Conservation (phyloP, 2,888 invertebrate species). For the Polydrusus tereticollis region DNA sequence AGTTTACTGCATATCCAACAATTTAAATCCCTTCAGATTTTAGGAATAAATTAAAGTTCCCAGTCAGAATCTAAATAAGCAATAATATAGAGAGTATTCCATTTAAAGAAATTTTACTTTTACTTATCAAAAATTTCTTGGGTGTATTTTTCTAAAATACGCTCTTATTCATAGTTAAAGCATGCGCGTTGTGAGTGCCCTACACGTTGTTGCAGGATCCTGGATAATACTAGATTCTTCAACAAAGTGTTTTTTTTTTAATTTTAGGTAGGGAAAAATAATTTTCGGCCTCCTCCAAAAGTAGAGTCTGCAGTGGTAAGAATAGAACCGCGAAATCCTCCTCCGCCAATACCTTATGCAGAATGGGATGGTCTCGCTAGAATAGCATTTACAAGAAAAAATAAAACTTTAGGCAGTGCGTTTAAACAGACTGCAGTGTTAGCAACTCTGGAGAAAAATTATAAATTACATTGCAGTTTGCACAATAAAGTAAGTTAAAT, state of each 20-base stretch:
- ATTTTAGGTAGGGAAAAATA: constrained; percentile 92
- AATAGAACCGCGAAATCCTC: constrained; percentile 97
- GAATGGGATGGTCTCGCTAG: constrained; percentile 99
- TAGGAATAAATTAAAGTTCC: too few species aligned
- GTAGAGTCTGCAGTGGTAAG: constrained; percentile 98
- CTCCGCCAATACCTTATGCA: constrained; percentile 94
- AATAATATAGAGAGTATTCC: too few species aligned
- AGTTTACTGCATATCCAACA: too few species aligned
- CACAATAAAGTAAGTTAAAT: constrained; percentile 82
- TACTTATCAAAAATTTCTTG: too few species aligned
- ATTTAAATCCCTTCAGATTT: too few species aligned
- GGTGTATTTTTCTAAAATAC: too few species aligned
- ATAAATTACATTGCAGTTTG: constrained; percentile 87
- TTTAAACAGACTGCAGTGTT: constrained; percentile 90
- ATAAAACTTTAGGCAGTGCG: constrained; percentile 92
- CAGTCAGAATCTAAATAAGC: too few species aligned
- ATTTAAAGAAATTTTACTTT: too few species aligned
- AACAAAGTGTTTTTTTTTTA: background rate
- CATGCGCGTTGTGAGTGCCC: too few species aligned
- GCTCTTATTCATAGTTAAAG: too few species aligned
- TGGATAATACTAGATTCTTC: background rate
- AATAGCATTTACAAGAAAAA: constrained; percentile 95
- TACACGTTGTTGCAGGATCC: too few species aligned
- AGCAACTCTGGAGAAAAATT: constrained; percentile 91
- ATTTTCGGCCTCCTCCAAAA: constrained; percentile 98